A percentile compares a stretch with the other conserved stretches of the same genome.
These are phyloP conservation scores for Caenorhabditis japonica DNA, from an alignment of 2,888 invertebrate species.

Conservation along the genomic window DNA sequence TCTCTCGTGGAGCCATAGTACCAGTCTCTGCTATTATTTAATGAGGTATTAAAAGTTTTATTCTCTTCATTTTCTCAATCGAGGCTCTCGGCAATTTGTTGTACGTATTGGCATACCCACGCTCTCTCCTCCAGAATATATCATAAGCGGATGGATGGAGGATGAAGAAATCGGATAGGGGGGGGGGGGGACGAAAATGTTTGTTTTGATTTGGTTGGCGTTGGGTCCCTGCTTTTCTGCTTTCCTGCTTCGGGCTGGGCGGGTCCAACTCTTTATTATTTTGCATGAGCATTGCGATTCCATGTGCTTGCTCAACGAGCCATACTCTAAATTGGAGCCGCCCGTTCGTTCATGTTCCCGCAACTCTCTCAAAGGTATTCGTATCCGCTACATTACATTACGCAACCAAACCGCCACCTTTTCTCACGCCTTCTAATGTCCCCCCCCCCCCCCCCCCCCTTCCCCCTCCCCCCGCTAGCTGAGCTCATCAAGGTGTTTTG, in stretches of 20 bases:
- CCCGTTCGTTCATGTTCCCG: background rate
- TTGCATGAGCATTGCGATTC: conserved; percentile 5
- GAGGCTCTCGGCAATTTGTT: background rate
- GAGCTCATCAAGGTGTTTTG: conserved; percentile 32
- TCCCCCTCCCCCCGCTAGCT: conserved; percentile 22
- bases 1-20: conserved; percentile 16
- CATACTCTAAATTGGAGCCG: background rate
- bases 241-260: no score
- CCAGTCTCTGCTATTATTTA: conserved; percentile 16
- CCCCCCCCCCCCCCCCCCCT: background rate
- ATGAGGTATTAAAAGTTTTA: conserved; percentile 18
- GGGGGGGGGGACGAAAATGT: conserved; percentile 27
- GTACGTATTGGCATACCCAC: background rate
- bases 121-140: conserved; percentile 9
- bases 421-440: background rate
- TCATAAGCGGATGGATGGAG: conserved; percentile 28
- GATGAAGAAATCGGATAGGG: conserved; percentile 36
- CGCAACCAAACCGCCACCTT: conserved; percentile 1
- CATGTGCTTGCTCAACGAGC: background rate
- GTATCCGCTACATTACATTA: background rate
- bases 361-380: background rate
- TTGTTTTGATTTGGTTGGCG: conserved; percentile 48
- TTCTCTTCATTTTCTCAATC: background rate
- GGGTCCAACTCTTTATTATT: conserved; percentile 13
- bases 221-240: no score